Percentiles rank a stretch among this genome's conserved stretches.
These are phyloP conservation scores for Clarias laeviceps DNA, from an alignment of 2,797 vertebrate genomes.

Conservation along the genomic window DNA sequence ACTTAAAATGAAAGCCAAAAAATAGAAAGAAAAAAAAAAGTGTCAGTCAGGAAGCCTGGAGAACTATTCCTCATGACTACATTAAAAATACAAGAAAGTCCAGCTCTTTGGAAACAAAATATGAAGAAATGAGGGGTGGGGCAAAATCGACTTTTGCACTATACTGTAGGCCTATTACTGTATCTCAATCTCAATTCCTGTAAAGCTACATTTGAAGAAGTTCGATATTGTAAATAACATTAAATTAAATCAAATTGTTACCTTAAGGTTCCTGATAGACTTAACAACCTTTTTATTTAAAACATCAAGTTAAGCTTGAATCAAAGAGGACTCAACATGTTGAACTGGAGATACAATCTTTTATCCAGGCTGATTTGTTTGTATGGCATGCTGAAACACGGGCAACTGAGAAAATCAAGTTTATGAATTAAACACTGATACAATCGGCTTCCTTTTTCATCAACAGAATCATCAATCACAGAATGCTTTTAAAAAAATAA, in stretches of 20 bases:
- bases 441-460: background rate
- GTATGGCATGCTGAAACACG: background rate
- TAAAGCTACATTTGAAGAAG: background rate
- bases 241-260: background rate
- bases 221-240: background rate
- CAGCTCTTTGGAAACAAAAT: too few species aligned
- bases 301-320: background rate
- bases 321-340: background rate
- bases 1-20: too few species aligned
- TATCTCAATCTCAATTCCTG: background rate
- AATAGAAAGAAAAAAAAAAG: too few species aligned
- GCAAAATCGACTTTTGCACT: too few species aligned
- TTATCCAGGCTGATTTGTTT: background rate
- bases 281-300: background rate
- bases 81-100: too few species aligned
- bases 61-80: too few species aligned
- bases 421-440: background rate
- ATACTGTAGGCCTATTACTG: background rate
- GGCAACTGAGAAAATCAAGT: background rate
- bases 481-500: too few species aligned
- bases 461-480: background rate
- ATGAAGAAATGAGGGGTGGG: too few species aligned
- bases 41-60: too few species aligned
- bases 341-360: background rate
- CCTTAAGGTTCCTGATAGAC: background rate